Percentiles rank a stretch among this genome's conserved stretches.
Conservation (phyloP, 92 coral and sea anemone genomes). For the Palythoa grandis region DNA sequence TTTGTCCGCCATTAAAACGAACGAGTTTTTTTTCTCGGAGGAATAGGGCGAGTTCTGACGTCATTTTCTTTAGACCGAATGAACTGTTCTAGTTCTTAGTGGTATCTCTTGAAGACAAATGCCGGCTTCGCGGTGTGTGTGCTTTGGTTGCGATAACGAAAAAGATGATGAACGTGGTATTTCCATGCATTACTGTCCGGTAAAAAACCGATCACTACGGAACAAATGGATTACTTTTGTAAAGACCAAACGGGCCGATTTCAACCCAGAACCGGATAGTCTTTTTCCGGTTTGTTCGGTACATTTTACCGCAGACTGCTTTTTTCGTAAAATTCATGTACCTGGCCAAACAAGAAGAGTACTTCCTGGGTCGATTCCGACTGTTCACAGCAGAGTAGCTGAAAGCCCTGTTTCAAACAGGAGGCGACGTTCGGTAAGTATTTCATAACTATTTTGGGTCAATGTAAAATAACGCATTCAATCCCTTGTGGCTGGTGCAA, state of each 20-base stretch:
- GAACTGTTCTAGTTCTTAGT: too few relatives aligned
- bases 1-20: too few relatives aligned
- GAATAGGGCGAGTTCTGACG: too few relatives aligned
- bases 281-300: conserved; percentile 15
- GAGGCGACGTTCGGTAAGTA: neutral
- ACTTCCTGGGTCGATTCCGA: neutral
- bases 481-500: too few relatives aligned
- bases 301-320: conserved; percentile 12
- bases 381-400: neutral
- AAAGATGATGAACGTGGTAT: neutral
- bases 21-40: too few relatives aligned
- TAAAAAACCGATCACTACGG: neutral
- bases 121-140: conserved; percentile 17
- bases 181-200: conserved; percentile 12
- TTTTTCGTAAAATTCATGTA: neutral
- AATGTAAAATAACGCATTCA: too few relatives aligned
- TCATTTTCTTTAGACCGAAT: too few relatives aligned
- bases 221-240: conserved; percentile 36
- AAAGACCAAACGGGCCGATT: conserved; percentile 17
- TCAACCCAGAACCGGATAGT: conserved; percentile 12
- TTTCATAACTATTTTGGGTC: too few relatives aligned
- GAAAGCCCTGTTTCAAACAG: neutral
- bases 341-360: neutral
- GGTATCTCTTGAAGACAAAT: neutral
- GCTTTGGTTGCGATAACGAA: conserved; percentile 13